Evolutionary conservation across 2,113 vertebrate genomes (phyloP), one percentile per base, ranked within the genome.

Genomic region (Tylochromis polylepis): DNA sequence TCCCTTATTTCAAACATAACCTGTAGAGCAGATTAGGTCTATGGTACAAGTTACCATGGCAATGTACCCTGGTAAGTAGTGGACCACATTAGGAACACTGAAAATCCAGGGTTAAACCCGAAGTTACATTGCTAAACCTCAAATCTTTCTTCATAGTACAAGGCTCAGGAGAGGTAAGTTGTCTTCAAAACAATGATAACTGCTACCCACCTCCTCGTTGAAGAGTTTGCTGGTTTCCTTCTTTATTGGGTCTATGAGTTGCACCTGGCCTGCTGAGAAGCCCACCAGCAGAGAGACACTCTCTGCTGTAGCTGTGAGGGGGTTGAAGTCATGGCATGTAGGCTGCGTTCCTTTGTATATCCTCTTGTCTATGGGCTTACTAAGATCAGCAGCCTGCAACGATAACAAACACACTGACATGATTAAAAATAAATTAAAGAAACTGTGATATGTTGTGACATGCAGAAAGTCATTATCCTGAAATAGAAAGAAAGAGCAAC

Each of bases 331-430:
- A 92, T 99, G 99, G 95, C 99, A 99, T 27, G 99, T 99, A 75
- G 99, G 99, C 91, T 99, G 99, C 95, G 99, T 99, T 96, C 99
- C 99, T 97, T 99, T 99, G 96, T 99, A 99, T 96, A 99, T 99
- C 97, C 99, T 97, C 96, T 99, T 99, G 96, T 99, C 99, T 96
- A 99, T 98, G 82, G 99, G 99, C 94, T 99, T 99, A 95, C 98
- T 99, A 93, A 99, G 96, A 95, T 99, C 99, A 82, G 98, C 98
- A 93, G 99, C 99, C 99, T 99, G 93, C 82, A 96, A 96, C 84
- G 79, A 93, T 34, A 92, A 90, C 67, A 95, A 91, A 93, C 22
- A 92, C 5, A 95, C 18, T 31, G 24, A 14, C 16, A 51, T 51
- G 46, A 77, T 27, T 59, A 8, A 75, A 11, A 43, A 12, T n/a